These are phyloP conservation scores for Sepioteuthis lessoniana DNA, from an alignment of 2,888 invertebrate genomes.

Conservation along the genomic window DNA sequence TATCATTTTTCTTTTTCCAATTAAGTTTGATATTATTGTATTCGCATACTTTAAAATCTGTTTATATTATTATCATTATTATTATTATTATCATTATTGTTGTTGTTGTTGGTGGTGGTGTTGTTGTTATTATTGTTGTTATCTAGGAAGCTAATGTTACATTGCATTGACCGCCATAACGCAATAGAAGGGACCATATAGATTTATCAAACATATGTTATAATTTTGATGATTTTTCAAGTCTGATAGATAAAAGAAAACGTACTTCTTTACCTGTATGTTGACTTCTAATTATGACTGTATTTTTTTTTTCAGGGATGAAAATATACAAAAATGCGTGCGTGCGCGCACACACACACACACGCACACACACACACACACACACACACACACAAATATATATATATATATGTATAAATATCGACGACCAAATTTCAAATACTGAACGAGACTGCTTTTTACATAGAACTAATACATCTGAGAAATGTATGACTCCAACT, in stretches of 20 bases:
- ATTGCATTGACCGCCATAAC: neutral
- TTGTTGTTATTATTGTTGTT: no score
- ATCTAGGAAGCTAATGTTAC: neutral
- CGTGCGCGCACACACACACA: neutral
- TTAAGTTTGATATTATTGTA: neutral
- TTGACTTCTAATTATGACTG: neutral
- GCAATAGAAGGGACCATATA: neutral
- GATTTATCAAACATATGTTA: neutral
- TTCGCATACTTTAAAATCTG: neutral
- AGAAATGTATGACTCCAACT: no score
- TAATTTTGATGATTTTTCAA: no score
- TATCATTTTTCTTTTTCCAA: neutral
- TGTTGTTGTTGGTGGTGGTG: no score
- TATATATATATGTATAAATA: no score
- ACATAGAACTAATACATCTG: no score
- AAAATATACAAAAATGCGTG: neutral
- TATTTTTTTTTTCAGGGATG: no score
- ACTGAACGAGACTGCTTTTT: no score
- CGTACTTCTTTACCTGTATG: neutral
- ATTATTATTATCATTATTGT: no score
- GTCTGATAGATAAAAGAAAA: no score
- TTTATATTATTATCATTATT: neutral
- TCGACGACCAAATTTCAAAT: no score
- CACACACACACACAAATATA: no score
- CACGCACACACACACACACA: neutral